phyloP scores from a whole-genome alignment of 1,140 invertebrate genomes.

The Micrasema minimum region DNA sequence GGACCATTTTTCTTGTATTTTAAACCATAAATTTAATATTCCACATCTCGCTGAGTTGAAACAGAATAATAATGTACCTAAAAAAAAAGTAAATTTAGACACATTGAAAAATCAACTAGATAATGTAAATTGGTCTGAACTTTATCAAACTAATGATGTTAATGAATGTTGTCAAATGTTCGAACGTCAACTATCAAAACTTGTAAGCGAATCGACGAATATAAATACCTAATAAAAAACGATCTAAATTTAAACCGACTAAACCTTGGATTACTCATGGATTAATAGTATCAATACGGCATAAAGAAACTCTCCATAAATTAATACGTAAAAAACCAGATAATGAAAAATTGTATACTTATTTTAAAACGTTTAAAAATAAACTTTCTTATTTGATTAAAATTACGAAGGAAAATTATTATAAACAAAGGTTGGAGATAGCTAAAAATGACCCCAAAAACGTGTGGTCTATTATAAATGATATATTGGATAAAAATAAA shows the following conservation, averaged over 20 bases:
- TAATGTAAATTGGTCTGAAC: too few relatives aligned
- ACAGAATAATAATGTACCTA: too few relatives aligned
- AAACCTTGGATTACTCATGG: neutral
- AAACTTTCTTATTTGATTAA: neutral
- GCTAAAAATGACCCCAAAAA: neutral
- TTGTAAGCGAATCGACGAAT: neutral
- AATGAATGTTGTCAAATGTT: too few relatives aligned
- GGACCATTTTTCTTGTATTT: constrained; percentile 7
- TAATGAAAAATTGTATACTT: neutral
- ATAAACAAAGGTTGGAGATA: neutral
- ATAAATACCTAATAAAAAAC: neutral
- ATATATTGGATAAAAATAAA: neutral
- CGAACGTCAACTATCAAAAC: too few relatives aligned
- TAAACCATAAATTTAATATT: neutral
- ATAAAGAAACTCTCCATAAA: neutral
- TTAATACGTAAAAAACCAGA: neutral
- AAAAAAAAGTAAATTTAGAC: too few relatives aligned
- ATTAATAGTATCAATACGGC: neutral
- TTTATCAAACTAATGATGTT: too few relatives aligned
- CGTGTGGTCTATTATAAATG: neutral
- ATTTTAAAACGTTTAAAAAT: neutral
- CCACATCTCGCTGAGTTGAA: neutral
- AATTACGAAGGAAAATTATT: neutral
- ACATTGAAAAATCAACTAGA: too few relatives aligned
- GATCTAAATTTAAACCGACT: neutral